phyloP scores from a whole-genome alignment of 2,888 invertebrate genomes.

The Stramonita haemastoma region DNA sequence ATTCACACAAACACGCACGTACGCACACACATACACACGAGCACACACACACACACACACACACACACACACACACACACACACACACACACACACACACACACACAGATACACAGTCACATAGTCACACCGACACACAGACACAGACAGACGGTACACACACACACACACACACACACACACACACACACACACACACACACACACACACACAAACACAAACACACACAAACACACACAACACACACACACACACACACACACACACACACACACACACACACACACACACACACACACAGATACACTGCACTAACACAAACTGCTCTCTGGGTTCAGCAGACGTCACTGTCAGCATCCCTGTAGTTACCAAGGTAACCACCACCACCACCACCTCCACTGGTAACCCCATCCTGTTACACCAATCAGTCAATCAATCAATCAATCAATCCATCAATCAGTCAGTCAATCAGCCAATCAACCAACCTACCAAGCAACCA shows the following conservation, averaged over 20 bases:
- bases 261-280: neutral
- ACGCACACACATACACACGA: neutral
- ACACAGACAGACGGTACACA: neutral
- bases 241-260: too few relatives aligned
- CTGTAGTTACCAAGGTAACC: constrained; percentile 30
- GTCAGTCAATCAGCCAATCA: neutral
- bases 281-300: neutral
- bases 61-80: neutral
- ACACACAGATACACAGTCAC: too few relatives aligned
- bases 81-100: constrained; percentile 38
- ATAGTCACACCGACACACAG: too few relatives aligned
- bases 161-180: neutral
- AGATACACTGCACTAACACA: constrained; percentile 31
- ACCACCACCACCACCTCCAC: neutral
- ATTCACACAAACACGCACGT: too few relatives aligned
- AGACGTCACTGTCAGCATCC: neutral
- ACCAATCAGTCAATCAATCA: neutral
- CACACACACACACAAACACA: too few relatives aligned
- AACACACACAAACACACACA: too few relatives aligned
- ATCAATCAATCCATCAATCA: neutral
- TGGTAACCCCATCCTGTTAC: constrained; percentile 31
- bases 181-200: too few relatives aligned
- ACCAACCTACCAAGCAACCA: neutral
- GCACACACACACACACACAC: neutral
- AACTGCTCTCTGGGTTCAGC: constrained; percentile 36